Percentiles rank a stretch among this genome's conserved stretches.
These are phyloP conservation scores for Hystrix brachyura DNA, from an alignment of 2,113 vertebrate genomes.

Conservation along the genomic window DNA sequence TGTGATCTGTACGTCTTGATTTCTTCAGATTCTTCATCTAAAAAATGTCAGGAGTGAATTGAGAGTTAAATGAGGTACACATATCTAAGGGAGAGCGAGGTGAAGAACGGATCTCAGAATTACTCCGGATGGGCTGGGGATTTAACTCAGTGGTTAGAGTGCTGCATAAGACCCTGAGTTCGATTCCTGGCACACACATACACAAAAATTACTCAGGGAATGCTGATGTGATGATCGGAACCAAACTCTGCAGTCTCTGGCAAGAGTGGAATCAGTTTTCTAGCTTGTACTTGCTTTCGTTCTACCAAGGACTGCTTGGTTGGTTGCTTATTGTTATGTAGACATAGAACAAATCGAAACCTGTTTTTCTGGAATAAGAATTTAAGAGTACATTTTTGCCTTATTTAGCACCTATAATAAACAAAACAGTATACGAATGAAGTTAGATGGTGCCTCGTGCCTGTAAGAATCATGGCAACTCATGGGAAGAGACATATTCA, in stretches of 20 bases:
- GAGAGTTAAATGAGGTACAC: not conserved
- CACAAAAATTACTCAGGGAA: not conserved
- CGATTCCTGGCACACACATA: no score
- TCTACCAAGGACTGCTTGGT: not conserved
- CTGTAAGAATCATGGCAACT: not conserved
- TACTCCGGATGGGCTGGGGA: not conserved
- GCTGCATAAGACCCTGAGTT: no score
- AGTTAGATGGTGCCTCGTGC: not conserved
- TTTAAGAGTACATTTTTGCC: not conserved
- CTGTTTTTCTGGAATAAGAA: not conserved
- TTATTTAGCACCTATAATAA: not conserved
- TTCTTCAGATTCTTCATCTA: not conserved
- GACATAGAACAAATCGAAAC: not conserved
- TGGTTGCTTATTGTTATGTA: not conserved
- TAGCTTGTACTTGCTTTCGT: not conserved
- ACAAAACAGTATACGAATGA: not conserved
- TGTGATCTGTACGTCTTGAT: not conserved
- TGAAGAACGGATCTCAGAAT: not conserved
- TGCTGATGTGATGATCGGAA: not conserved
- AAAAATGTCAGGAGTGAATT: not conserved
- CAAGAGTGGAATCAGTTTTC: not conserved
- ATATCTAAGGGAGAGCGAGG: not conserved
- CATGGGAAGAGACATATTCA: not conserved
- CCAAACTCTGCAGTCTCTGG: not conserved
- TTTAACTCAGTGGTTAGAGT: no score